Conservation (phyloP, 1,140 invertebrate species). For the Physella acuta region DNA sequence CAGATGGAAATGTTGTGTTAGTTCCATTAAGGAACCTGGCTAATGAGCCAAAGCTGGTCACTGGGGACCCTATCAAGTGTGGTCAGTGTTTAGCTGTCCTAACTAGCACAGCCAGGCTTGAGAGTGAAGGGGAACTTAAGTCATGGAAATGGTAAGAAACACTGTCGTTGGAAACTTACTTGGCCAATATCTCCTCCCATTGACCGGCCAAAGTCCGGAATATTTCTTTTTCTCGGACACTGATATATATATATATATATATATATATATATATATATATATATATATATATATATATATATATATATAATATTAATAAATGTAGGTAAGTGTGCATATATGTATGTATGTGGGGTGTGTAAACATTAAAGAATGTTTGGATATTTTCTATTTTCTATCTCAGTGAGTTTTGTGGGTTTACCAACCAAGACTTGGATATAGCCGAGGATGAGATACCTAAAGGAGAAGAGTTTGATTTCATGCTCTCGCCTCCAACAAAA, state of each 20-base stretch:
- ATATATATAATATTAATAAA: too few species aligned
- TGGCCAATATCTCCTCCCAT: too few species aligned
- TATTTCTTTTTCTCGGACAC: too few species aligned
- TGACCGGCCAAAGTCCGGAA: too few species aligned
- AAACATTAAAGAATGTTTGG: too few species aligned
- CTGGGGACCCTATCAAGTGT: conserved; percentile 47
- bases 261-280: too few species aligned
- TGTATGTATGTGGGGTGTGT: too few species aligned
- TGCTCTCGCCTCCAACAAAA: conserved; percentile 37
- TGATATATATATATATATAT: too few species aligned
- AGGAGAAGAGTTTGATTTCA: conserved; percentile 49
- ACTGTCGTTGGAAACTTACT: too few species aligned
- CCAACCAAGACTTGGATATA: conserved; percentile 42
- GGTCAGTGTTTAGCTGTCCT: conserved; percentile 42
- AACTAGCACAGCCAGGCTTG: conserved; percentile 35
- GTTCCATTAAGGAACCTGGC: conserved; percentile 42
- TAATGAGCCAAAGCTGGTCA: conserved; percentile 40
- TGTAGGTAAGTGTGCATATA: too few species aligned
- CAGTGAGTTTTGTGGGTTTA: conserved; percentile 53
- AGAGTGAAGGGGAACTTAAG: conserved; percentile 30
- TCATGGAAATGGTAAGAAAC: conserved; percentile 43
- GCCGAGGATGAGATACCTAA: conserved; percentile 45
- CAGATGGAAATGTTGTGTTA: conserved; percentile 45
- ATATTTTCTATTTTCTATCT: too few species aligned
- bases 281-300: too few species aligned